These are phyloP conservation scores for Syngnathus acus DNA, from an alignment of 2,797 vertebrate species.

Conservation along the genomic window DNA sequence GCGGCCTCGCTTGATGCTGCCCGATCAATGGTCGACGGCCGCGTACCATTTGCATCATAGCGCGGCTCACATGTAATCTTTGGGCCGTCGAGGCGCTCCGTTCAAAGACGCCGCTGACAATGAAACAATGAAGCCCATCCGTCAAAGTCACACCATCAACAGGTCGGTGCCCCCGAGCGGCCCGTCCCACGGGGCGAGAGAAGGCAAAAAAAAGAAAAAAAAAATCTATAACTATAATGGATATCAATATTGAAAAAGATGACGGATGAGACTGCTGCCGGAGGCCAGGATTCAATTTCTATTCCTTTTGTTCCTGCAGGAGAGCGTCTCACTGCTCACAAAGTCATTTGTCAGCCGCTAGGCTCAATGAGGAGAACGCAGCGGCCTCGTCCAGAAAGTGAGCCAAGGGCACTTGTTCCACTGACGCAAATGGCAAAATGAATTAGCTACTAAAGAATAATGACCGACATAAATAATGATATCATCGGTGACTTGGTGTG, in stretches of 20 bases:
- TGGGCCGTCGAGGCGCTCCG: slow-evolving; percentile 32
- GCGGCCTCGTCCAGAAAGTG: slow-evolving; percentile 42
- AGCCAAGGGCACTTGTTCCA: slow-evolving; percentile 53
- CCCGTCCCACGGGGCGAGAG: slow-evolving; percentile 43
- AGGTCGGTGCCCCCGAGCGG: slow-evolving; percentile 46
- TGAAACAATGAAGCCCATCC: slow-evolving; percentile 59
- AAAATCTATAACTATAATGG: slow-evolving; percentile 65
- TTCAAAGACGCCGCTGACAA: slow-evolving; percentile 51
- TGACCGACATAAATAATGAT: slow-evolving; percentile 51
- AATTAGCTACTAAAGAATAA: slow-evolving; percentile 44
- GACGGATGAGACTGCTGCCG: slow-evolving; percentile 60
- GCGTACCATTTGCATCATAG: slow-evolving; percentile 24
- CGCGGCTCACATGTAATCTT: slow-evolving; percentile 34
- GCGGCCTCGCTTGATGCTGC: slow-evolving; percentile 49
- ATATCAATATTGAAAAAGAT: slow-evolving; percentile 65
- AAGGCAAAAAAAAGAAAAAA: slow-evolving; percentile 17
- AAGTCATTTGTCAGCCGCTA: slow-evolving; percentile 56
- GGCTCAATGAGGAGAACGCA: slow-evolving; percentile 38
- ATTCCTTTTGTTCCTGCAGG: slow-evolving; percentile 42
- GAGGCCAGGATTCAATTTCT: slow-evolving; percentile 62
- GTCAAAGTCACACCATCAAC: slow-evolving; percentile 58
- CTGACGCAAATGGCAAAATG: slow-evolving; percentile 54
- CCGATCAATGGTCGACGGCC: slow-evolving; percentile 24
- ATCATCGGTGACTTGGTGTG: slow-evolving; percentile 35
- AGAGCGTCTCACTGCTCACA: slow-evolving; percentile 51